Base-by-base conservation (phyloP, 2,888 invertebrate genomes). In the Stenoptilia bipunctidactyla region DNA sequence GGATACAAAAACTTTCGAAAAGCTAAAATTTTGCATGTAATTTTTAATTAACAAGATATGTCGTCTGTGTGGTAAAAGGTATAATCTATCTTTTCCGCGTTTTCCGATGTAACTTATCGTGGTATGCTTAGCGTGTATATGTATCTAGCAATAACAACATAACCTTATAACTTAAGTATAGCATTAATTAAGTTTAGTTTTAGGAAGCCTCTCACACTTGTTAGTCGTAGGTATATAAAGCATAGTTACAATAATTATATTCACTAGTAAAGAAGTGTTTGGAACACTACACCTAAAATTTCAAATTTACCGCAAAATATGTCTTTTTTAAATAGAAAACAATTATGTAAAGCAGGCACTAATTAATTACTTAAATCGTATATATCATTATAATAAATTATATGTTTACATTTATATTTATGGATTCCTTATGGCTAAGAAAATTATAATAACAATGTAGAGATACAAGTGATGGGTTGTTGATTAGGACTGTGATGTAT, bases 121-220 rank as follows among this genome's bases (percentile, higher is more conserved):
- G 30, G 30, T 30, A 30, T 71, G 72, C 82, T 82, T 82, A 75
- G 82, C 79, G 66, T 79, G 69, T 12, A 9, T 74, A 77, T 72
- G 71, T 76, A 75, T 72, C 73, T 79, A 82, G 64, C 67, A 73
- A 82, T 80, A 83, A 83, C 80, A 83, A 83, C 82, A 74, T 70
- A 83, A 80, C 61, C 69, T 72, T 67, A 77, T 73, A 80, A 77
- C 72, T 63, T 68, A 34, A 13, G 12, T 8, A 70, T 75, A 74
- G 68, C 71, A 68, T 72, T 70, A 59, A 56, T 20, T 20, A 20
- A 61, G 51, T 61, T 60, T 60, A 60, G 49, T 66, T 30, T 67
- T 72, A 76, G 73, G 70, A 82, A 83, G 83, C 83, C 83, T 83
- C 82, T 73, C 58, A 50, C 63, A 68, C 61, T 64, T 66, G 66